Evolutionary conservation across 1,140 invertebrate genomes (phyloP).

Genomic region (Schlechtendalia chinensis): DNA sequence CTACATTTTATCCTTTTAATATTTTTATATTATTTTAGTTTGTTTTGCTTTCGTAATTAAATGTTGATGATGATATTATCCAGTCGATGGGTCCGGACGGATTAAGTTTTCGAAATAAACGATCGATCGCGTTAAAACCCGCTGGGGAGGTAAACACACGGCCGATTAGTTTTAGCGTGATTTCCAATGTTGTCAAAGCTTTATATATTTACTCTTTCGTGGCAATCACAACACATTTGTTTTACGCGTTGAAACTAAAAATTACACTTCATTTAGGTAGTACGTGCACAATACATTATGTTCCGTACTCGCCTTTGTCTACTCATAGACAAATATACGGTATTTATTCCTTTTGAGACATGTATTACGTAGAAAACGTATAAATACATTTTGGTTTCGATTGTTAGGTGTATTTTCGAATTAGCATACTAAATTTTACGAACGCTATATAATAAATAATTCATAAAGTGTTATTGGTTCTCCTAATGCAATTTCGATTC

Average conservation of each 20-base stretch:
- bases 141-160: not conserved
- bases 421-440: too few species aligned
- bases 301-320: too few species aligned
- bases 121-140: not conserved
- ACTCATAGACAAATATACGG: too few species aligned
- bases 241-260: not conserved
- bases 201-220: not conserved
- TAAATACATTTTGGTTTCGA: too few species aligned
- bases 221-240: not conserved
- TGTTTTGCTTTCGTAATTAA: not conserved
- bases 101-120: slow-evolving; percentile 14
- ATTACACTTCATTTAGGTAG: not conserved
- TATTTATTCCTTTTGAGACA: too few species aligned
- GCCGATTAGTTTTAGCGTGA: not conserved
- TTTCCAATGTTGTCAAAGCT: slow-evolving; percentile 14
- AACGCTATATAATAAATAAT: too few species aligned
- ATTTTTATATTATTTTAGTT: too few species aligned
- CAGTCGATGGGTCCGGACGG: not conserved
- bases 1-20: not conserved
- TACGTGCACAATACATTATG: too few species aligned
- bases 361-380: too few species aligned
- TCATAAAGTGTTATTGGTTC: too few species aligned
- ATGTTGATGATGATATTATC: not conserved
- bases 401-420: too few species aligned
- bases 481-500: too few species aligned